These are phyloP conservation scores for Leptinotarsa tumamoca DNA, from an alignment of 2,888 invertebrate genomes.

Conservation along the genomic window DNA sequence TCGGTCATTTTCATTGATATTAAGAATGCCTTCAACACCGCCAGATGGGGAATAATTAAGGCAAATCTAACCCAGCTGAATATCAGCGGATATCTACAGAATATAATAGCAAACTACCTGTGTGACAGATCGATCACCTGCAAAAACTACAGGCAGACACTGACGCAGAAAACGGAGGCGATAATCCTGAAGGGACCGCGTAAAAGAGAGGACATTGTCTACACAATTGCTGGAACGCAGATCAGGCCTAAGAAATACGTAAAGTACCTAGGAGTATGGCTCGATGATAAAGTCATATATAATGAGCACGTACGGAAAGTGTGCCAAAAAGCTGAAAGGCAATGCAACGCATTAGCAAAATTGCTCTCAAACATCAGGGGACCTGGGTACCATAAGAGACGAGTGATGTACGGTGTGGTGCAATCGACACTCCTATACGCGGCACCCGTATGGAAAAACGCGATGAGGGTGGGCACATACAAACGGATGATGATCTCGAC, in stretches of 20 bases:
- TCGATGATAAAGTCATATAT: slow-evolving; percentile 17
- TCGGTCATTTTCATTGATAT: slow-evolving; percentile 14
- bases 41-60: not conserved
- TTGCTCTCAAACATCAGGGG: not conserved
- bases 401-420: not conserved
- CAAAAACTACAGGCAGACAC: not conserved
- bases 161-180: slow-evolving; percentile 31
- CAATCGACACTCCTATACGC: slow-evolving; percentile 22
- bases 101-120: not conserved
- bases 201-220: slow-evolving; percentile 16
- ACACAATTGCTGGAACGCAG: not conserved
- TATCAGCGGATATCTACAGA: not conserved
- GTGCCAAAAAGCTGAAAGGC: slow-evolving; percentile 6
- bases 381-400: not conserved
- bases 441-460: slow-evolving; percentile 28
- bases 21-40: not conserved
- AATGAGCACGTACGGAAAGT: not conserved
- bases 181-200: slow-evolving; percentile 32
- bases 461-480: not conserved
- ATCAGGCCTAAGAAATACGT: slow-evolving; percentile 10
- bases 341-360: not conserved
- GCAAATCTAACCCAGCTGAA: not conserved
- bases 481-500: not conserved
- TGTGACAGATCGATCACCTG: too few relatives aligned
- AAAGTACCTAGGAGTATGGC: slow-evolving; percentile 31